A percentile compares a stretch with the other conserved stretches of the same genome.
phyloP scores from a whole-genome alignment of 2,113 vertebrate species.

The Indri indri region DNA sequence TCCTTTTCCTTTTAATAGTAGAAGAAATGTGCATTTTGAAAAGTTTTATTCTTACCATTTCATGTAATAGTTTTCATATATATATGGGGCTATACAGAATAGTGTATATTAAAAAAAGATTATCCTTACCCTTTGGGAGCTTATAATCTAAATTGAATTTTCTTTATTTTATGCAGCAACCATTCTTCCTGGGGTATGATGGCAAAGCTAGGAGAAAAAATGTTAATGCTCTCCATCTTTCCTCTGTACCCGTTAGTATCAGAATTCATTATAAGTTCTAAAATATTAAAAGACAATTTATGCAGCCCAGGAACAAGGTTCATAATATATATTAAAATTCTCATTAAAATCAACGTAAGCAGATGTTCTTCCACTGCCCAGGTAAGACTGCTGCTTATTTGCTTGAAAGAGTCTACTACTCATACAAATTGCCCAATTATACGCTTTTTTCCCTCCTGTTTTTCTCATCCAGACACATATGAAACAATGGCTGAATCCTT shows the following conservation, averaged over 20 bases:
- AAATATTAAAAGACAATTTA: slow-evolving; percentile 10
- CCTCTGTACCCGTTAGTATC: background rate
- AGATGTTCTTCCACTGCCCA: background rate
- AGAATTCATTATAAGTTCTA: background rate
- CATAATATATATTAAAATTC: slow-evolving; percentile 1
- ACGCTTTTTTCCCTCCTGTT: background rate
- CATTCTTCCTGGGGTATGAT: background rate
- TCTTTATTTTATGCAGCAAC: background rate
- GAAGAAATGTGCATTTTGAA: background rate
- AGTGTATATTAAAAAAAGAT: background rate
- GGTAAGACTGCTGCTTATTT: background rate
- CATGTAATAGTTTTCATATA: background rate
- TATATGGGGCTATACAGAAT: background rate
- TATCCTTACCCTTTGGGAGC: background rate
- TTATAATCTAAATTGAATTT: background rate
- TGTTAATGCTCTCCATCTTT: background rate
- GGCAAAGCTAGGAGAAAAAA: background rate
- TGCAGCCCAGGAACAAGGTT: background rate
- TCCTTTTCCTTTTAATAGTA: background rate
- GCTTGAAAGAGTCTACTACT: background rate
- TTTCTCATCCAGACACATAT: slow-evolving; percentile 18
- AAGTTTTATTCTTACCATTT: slow-evolving; percentile 25
- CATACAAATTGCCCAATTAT: background rate
- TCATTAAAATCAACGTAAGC: background rate
- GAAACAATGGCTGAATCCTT: background rate